A percentile compares a stretch with the other conserved stretches of the same genome.
Evolutionary conservation across 2,888 invertebrate genomes (phyloP).

Genomic region (Agonopterix subpropinquella): DNA sequence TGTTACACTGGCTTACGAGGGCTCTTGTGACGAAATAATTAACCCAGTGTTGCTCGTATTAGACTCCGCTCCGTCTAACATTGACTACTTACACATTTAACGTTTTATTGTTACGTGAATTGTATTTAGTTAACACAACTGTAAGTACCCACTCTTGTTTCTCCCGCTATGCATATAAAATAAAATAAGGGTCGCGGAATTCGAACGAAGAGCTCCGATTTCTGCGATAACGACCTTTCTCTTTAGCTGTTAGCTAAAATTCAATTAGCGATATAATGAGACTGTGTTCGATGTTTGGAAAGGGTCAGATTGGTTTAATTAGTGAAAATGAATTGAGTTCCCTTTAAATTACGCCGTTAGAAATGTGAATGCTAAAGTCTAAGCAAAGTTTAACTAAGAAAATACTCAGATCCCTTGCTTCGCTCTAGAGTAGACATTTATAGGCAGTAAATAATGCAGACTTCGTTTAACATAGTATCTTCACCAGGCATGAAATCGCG

Average conservation of each 20-base stretch:
- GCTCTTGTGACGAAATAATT: slow-evolving; percentile 72
- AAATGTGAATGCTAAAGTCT: neutral
- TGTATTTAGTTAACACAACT: slow-evolving; percentile 1
- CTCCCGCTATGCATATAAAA: slow-evolving; percentile 2
- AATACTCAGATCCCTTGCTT: no score
- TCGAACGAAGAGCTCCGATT: slow-evolving; percentile 1
- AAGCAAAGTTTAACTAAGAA: no score
- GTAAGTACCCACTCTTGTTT: neutral
- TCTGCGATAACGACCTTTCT: slow-evolving; percentile 14
- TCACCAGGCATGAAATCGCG: slow-evolving; percentile 28
- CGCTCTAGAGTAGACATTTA: no score
- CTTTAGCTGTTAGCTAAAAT: slow-evolving; percentile 21
- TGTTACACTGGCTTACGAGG: slow-evolving; percentile 68
- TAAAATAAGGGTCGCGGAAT: slow-evolving; percentile 3
- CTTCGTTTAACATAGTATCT: no score
- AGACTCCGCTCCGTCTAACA: slow-evolving; percentile 46
- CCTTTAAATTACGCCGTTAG: slow-evolving; percentile 14
- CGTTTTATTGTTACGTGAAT: slow-evolving; percentile 37
- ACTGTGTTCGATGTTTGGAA: slow-evolving; percentile 22
- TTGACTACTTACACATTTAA: slow-evolving; percentile 40
- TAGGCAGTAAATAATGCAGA: no score
- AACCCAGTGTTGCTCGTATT: slow-evolving; percentile 63
- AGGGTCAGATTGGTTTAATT: slow-evolving; percentile 27
- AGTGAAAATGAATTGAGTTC: slow-evolving; percentile 20
- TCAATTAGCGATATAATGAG: slow-evolving; percentile 25